Evolutionary conservation across 2,888 invertebrate genomes (phyloP).

Genomic region (Brachylomia viminalis): DNA sequence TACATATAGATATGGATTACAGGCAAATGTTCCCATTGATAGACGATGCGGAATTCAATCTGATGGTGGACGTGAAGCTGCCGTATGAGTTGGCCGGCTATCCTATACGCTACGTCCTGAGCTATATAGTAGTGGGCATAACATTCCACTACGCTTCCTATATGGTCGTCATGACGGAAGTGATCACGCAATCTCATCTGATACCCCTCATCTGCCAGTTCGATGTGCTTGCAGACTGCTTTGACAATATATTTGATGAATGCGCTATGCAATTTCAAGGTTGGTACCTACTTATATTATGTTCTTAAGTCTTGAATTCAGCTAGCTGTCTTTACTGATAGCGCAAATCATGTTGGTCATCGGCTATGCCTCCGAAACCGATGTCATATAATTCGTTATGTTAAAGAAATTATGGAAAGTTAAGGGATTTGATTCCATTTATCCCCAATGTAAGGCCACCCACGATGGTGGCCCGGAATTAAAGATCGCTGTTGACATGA

Average conservation of each 20-base stretch:
- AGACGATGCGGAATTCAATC: constrained; percentile 82
- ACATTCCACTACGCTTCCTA: constrained; percentile 76
- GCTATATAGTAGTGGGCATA: constrained; percentile 72
- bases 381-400: background rate
- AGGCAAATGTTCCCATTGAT: constrained; percentile 81
- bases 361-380: background rate
- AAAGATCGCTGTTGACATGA: constrained; percentile 15
- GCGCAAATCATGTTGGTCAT: background rate
- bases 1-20: constrained; percentile 28
- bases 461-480: constrained; percentile 2
- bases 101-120: constrained; percentile 69
- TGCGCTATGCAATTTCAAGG: constrained; percentile 69
- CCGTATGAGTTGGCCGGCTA: constrained; percentile 74
- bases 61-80: constrained; percentile 75
- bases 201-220: constrained; percentile 82
- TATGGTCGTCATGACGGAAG: constrained; percentile 80
- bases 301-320: background rate
- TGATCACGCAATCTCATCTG: constrained; percentile 80
- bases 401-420: background rate
- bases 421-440: constrained; percentile 5
- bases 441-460: background rate
- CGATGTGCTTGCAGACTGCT: constrained; percentile 79
- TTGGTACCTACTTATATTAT: background rate
- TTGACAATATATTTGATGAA: constrained; percentile 78
- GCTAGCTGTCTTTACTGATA: background rate